These are phyloP conservation scores for Spinus olivaceus DNA, from an alignment of 2,797 vertebrate genomes.

Conservation along the genomic window DNA sequence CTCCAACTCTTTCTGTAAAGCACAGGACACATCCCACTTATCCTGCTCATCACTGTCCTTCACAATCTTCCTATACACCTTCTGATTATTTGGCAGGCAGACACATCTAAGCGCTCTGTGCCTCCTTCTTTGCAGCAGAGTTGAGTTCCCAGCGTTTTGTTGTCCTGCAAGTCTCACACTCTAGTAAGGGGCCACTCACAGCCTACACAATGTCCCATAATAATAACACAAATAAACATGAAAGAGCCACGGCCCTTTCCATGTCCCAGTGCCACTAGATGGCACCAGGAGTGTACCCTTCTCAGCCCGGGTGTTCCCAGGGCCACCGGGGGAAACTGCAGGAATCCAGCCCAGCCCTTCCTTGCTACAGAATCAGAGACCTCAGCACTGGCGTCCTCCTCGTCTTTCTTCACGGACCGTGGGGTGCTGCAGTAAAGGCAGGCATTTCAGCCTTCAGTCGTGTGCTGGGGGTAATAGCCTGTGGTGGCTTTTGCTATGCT, in stretches of 20 bases:
- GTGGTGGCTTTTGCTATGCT: not conserved
- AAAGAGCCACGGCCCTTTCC: not conserved
- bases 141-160: not conserved
- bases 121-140: not conserved
- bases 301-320: not conserved
- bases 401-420: fast-evolving
- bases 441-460: not conserved
- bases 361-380: not conserved
- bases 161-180: not conserved
- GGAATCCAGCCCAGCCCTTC: not conserved
- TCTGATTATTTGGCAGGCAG: not conserved
- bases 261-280: conserved; percentile 32
- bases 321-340: not conserved
- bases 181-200: not conserved
- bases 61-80: not conserved
- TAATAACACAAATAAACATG: fast-evolving
- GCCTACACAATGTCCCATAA: too few relatives aligned
- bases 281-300: conserved; percentile 24
- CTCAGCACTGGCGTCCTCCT: not conserved
- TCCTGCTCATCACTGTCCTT: not conserved
- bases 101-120: not conserved
- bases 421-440: not conserved
- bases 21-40: not conserved
- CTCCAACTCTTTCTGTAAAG: not conserved
- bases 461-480: not conserved